Percentiles rank a stretch among this genome's conserved stretches.
Conservation (phyloP, 2,888 invertebrate species). For the Cryptophagus acutangulus region DNA sequence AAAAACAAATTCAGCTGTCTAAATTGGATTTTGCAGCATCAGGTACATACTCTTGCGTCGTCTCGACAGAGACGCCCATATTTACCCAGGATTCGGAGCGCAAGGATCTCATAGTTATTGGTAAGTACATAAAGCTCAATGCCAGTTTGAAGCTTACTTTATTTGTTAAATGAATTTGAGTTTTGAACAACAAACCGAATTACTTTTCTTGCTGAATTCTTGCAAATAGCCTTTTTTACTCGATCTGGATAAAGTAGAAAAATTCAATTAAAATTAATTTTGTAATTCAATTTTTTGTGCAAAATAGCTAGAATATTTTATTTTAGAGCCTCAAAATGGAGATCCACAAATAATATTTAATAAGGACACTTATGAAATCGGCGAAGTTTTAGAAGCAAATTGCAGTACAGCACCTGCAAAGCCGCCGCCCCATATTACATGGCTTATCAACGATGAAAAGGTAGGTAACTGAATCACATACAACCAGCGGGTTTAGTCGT, state of each 20-base stretch:
- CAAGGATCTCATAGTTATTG: slow-evolving; percentile 73
- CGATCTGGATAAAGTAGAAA: not conserved
- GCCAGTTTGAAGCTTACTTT: too few species aligned
- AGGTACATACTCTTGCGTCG: slow-evolving; percentile 76
- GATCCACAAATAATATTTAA: slow-evolving; percentile 69
- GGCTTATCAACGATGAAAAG: slow-evolving; percentile 72
- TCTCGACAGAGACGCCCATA: slow-evolving; percentile 75
- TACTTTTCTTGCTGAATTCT: not conserved
- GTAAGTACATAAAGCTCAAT: slow-evolving; percentile 62
- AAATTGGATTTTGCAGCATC: slow-evolving; percentile 72
- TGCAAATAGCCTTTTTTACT: not conserved
- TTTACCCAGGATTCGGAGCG: slow-evolving; percentile 75
- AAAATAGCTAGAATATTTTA: too few species aligned
- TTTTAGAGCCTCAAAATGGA: slow-evolving; percentile 60
- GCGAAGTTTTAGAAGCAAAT: slow-evolving; percentile 65
- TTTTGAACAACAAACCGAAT: too few species aligned
- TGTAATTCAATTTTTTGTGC: too few species aligned
- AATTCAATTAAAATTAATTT: slow-evolving; percentile 3
- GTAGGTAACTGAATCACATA: too few species aligned
- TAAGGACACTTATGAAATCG: slow-evolving; percentile 61
- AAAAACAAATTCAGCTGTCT: slow-evolving; percentile 66
- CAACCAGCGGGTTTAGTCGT: too few species aligned
- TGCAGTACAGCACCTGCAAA: slow-evolving; percentile 69
- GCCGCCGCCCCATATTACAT: slow-evolving; percentile 71
- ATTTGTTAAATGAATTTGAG: not conserved